Evolutionary conservation across 2,113 vertebrate genomes (phyloP).

Genomic region (Neopipo cinnamomea): DNA sequence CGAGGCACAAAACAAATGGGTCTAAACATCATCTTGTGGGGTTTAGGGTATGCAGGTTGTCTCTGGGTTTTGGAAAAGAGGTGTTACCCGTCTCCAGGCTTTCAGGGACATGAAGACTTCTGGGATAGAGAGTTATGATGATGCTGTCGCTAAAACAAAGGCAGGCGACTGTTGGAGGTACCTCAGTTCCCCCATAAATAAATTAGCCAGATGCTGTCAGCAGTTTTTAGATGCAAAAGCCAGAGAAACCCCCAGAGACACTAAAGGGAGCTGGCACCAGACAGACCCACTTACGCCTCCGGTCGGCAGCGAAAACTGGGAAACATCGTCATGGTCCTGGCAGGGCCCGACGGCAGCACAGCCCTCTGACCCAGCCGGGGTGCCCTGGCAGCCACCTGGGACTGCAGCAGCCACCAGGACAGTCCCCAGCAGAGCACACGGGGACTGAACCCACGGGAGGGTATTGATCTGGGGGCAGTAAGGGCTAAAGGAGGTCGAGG

Average conservation of each 20-base stretch:
- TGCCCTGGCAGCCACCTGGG: not conserved
- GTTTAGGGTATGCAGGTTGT: not conserved
- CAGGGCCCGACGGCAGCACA: not conserved
- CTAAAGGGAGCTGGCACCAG: not conserved
- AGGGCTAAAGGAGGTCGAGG: accelerated
- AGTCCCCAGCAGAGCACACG: accelerated
- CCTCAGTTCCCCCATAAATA: not conserved
- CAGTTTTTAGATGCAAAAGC: not conserved
- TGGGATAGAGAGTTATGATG: not conserved
- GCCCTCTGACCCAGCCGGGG: not conserved
- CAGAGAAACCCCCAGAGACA: not conserved
- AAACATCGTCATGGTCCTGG: not conserved
- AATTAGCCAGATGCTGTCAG: not conserved
- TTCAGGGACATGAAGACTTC: not conserved
- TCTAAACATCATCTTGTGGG: not conserved
- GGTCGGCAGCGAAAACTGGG: accelerated
- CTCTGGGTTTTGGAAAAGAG: not conserved
- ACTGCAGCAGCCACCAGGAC: accelerated
- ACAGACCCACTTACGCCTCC: not conserved
- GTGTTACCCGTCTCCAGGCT: not conserved
- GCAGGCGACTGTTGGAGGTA: not conserved
- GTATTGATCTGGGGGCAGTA: not conserved
- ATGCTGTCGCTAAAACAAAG: not conserved
- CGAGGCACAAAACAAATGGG: accelerated
- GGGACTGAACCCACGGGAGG: not conserved